phyloP scores from a whole-genome alignment of 2,888 invertebrate genomes.

The Prostheceraeus crozeri region DNA sequence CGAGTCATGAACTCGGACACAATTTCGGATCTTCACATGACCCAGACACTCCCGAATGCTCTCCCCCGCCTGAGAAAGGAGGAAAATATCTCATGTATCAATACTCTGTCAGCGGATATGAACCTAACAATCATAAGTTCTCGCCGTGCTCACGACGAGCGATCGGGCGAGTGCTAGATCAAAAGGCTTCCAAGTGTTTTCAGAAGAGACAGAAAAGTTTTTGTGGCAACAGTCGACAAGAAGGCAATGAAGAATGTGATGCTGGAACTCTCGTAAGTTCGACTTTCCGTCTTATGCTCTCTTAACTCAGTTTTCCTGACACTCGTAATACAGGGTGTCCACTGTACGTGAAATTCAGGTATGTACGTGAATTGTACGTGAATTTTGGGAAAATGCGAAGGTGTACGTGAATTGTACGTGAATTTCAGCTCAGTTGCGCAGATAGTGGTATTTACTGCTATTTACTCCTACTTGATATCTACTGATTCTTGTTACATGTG shows the following conservation, averaged over 20 bases:
- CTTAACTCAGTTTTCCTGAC: too few species aligned
- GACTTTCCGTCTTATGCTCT: too few species aligned
- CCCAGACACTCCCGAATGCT: slow-evolving; percentile 87
- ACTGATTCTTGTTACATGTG: too few species aligned
- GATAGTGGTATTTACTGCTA: too few species aligned
- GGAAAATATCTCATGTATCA: slow-evolving; percentile 94
- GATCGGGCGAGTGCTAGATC: slow-evolving; percentile 80
- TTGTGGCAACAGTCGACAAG: slow-evolving; percentile 88
- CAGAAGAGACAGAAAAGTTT: slow-evolving; percentile 63
- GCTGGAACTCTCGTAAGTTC: too few species aligned
- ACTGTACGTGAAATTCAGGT: too few species aligned
- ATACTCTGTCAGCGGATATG: slow-evolving; percentile 80
- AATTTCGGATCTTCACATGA: slow-evolving; percentile 98
- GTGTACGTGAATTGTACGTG: too few species aligned
- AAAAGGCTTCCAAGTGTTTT: slow-evolving; percentile 67
- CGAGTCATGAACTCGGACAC: slow-evolving; percentile 79
- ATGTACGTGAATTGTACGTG: too few species aligned
- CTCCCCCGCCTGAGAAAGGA: slow-evolving; percentile 83
- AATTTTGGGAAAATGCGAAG: too few species aligned
- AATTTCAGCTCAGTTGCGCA: too few species aligned
- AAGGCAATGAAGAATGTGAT: slow-evolving; percentile 91
- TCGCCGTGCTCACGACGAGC: slow-evolving; percentile 87
- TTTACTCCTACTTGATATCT: too few species aligned
- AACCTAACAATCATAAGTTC: slow-evolving; percentile 89
- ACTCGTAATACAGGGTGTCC: too few species aligned